Conservation (phyloP, 1,140 invertebrate species). For the Drosophila trapezifrons region DNA sequence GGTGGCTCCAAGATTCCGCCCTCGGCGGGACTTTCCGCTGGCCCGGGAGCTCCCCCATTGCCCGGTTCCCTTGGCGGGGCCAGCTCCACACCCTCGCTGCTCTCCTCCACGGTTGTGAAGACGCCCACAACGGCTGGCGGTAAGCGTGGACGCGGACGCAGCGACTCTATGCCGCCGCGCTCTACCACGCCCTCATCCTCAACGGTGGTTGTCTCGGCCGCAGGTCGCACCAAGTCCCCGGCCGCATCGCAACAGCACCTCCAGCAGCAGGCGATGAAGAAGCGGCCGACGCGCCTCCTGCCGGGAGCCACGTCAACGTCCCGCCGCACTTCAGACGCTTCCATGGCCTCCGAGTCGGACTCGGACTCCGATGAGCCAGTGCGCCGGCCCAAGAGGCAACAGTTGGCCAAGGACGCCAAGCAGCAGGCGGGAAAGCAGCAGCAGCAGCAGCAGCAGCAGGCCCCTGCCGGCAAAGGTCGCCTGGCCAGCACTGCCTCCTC, state of each 20-base stretch:
- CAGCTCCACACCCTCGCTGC: conserved; percentile 19
- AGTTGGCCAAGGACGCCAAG: conserved; percentile 31
- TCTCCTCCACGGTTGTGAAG: conserved; percentile 41
- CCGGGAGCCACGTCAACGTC: conserved; percentile 53
- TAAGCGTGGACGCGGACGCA: conserved; percentile 85
- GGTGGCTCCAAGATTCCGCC: conserved; percentile 19
- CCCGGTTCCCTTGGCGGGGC: conserved; percentile 11
- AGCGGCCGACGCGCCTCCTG: conserved; percentile 71
- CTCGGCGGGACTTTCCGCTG: conserved; percentile 21
- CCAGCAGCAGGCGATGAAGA: conserved; percentile 63
- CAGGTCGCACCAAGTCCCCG: conserved; percentile 87
- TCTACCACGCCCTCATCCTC: conserved; percentile 87
- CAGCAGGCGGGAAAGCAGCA: conserved; percentile 13
- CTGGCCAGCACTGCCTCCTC: conserved; percentile 8
- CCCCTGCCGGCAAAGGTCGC: conserved; percentile 24
- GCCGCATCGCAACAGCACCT: conserved; percentile 85
- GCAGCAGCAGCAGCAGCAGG: conserved; percentile 6
- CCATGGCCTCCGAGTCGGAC: conserved; percentile 86
- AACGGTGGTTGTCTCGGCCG: conserved; percentile 86
- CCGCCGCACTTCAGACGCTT: conserved; percentile 85
- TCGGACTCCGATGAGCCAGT: conserved; percentile 86
- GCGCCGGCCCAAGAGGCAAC: conserved; percentile 82
- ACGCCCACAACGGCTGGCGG: conserved; percentile 40
- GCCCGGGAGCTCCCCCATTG: background rate
- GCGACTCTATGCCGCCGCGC: conserved; percentile 85